Base-by-base conservation (phyloP, 37 sponge, comb jelly and placozoan species). In the Cliona cf. orientalis region DNA sequence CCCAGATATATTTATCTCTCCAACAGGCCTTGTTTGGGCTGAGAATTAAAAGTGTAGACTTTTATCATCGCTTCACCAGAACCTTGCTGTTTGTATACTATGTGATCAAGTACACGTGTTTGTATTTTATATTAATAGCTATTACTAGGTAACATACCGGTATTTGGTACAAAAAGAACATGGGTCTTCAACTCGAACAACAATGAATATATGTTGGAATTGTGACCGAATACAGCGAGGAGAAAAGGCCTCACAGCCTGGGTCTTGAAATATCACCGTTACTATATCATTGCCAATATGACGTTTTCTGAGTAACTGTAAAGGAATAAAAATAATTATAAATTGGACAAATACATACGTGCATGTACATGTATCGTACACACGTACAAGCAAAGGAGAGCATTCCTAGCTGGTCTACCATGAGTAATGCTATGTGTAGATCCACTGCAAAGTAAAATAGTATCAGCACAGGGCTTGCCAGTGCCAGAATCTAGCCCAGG, bases 251-350 rank as follows among this genome's bases (percentile, higher is more conserved):
- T 69, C 57, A 26, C 94, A 78, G 42, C 84, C 99, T 37, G 92
- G 82, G 75, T 98, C 99, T 46, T 98, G 99, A 49, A 98, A 98
- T 25, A 98, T 88, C 43, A 98, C 57, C 7, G 99, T 98, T 36
- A 98, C 99, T 46, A 98, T 98, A 82, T 96, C 97, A 66, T 98
- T 98, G 34, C 99, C 99, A 53, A 98, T 98, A 76, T 98, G 99
- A n/a, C 99, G 76, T 69, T 98, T 98, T 45, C 99, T 73, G 5
- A 91, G 80, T 31, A 97, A 66, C 97, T 97, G 69, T 2, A 68
- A 4, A 29, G 66, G 44, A 53, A 73, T 34, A 23, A 5, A 19
- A 56, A 28, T 38, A 75, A n/a, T n/a, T n/a, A n/a, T n/a, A n/a
- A n/a, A 11, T 49, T 49, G 33, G 7, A 11, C 33, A 14, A 35